These are phyloP conservation scores for Melinaea menophilus DNA, from an alignment of 2,888 invertebrate genomes.

Conservation along the genomic window DNA sequence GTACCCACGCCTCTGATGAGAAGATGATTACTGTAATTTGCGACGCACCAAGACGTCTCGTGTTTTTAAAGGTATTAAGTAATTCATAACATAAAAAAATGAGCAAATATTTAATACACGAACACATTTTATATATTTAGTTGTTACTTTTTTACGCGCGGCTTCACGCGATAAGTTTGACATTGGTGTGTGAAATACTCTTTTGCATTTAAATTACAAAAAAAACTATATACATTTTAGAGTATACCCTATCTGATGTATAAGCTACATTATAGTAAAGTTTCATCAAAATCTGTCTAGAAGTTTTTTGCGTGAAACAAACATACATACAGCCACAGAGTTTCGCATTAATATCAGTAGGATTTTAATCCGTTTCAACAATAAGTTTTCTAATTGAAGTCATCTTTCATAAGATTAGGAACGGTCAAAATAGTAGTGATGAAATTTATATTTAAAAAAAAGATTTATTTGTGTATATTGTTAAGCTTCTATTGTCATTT, in stretches of 20 bases:
- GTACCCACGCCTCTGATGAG: conserved; percentile 75
- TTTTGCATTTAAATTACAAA: too few relatives aligned
- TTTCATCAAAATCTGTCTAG: too few relatives aligned
- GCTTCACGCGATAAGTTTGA: too few relatives aligned
- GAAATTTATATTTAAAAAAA: not conserved
- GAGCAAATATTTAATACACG: too few relatives aligned
- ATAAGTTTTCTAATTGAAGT: conserved; percentile 19
- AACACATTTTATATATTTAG: too few relatives aligned
- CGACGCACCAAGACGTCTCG: conserved; percentile 78
- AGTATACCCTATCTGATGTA: too few relatives aligned
- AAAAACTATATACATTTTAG: too few relatives aligned
- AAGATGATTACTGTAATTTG: conserved; percentile 78
- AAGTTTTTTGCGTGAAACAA: too few relatives aligned
- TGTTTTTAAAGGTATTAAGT: conserved; percentile 78
- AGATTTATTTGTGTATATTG: conserved; percentile 2
- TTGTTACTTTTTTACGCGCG: too few relatives aligned
- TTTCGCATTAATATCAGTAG: not conserved
- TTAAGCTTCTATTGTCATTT: conserved; percentile 4
- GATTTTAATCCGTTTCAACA: conserved; percentile 21
- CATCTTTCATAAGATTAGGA: conserved; percentile 23
- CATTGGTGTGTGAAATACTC: too few relatives aligned
- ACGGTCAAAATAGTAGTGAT: conserved; percentile 9
- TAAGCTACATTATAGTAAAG: too few relatives aligned
- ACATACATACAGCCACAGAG: too few relatives aligned
- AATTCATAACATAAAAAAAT: conserved; percentile 62